These are phyloP conservation scores for Ptyas mucosa DNA, from an alignment of 2,113 vertebrate genomes.

Conservation along the genomic window DNA sequence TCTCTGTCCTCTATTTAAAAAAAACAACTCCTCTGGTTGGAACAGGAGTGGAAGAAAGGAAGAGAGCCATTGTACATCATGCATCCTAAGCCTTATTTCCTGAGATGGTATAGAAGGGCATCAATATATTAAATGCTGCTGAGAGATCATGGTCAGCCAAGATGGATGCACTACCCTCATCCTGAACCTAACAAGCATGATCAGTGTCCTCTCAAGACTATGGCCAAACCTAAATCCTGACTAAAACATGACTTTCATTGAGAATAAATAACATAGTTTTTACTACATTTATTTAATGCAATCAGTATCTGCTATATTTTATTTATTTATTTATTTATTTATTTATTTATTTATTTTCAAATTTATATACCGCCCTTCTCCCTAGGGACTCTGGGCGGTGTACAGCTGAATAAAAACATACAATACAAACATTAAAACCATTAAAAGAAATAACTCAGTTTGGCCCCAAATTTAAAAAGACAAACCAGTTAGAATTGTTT, in stretches of 20 bases:
- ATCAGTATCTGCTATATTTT: neutral
- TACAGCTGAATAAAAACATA: too few species aligned
- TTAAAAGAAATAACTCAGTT: too few species aligned
- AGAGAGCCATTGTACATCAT: neutral
- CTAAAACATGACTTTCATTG: neutral
- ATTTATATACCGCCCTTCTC: too few species aligned
- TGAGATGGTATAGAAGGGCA: neutral
- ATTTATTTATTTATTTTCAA: too few species aligned
- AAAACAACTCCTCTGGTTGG: neutral
- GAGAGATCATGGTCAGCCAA: neutral
- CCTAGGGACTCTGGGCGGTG: too few species aligned
- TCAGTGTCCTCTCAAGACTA: neutral
- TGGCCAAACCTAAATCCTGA: neutral
- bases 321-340: too few species aligned
- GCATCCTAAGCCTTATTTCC: neutral
- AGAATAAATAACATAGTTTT: neutral
- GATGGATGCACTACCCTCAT: neutral
- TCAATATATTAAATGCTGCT: neutral
- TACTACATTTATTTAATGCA: neutral
- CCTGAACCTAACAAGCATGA: neutral
- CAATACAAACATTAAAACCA: too few species aligned
- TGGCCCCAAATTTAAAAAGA: too few species aligned
- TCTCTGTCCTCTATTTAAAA: neutral
- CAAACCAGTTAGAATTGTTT: too few species aligned
- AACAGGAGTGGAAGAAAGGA: neutral